phyloP scores from a whole-genome alignment of 2,888 invertebrate species.

The Erebia ligea region DNA sequence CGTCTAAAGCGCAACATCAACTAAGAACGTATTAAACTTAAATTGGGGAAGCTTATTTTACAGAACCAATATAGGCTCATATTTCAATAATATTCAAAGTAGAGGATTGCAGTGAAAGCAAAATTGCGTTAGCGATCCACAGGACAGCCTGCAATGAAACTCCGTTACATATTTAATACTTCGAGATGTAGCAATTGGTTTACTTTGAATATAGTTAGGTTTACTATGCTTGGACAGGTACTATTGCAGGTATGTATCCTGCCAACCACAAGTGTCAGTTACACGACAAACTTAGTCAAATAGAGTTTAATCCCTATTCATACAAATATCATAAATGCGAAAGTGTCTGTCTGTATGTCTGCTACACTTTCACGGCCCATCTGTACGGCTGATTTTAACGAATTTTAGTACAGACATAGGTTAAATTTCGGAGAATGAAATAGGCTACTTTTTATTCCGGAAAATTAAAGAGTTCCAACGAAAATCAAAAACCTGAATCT shows the following conservation, averaged over 20 bases:
- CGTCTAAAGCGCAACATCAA: too few relatives aligned
- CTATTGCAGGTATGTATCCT: not conserved
- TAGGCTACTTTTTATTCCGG: too few relatives aligned
- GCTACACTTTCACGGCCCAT: too few relatives aligned
- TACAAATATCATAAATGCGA: too few relatives aligned
- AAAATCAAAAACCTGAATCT: too few relatives aligned
- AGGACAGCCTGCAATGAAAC: slow-evolving; percentile 36
- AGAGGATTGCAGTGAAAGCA: slow-evolving; percentile 36
- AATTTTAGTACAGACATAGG: too few relatives aligned
- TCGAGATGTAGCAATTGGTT: slow-evolving; percentile 37
- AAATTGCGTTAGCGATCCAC: slow-evolving; percentile 30
- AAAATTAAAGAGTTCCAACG: too few relatives aligned
- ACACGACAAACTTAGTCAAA: not conserved
- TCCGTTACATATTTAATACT: slow-evolving; percentile 40
- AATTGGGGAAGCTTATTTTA: slow-evolving; percentile 4
- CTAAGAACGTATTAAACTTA: too few relatives aligned
- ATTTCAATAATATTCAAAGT: slow-evolving; percentile 28
- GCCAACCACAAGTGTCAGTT: slow-evolving; percentile 10
- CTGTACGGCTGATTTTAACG: too few relatives aligned
- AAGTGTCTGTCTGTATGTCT: too few relatives aligned
- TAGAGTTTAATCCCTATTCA: not conserved
- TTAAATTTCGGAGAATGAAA: too few relatives aligned
- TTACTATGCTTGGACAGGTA: not conserved
- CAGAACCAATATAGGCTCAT: slow-evolving; percentile 8
- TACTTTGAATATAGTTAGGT: slow-evolving; percentile 31